A percentile compares a stretch with the other conserved stretches of the same genome.
Conservation (phyloP, 1,140 invertebrate genomes). For the Zaprionus camerounensis region DNA sequence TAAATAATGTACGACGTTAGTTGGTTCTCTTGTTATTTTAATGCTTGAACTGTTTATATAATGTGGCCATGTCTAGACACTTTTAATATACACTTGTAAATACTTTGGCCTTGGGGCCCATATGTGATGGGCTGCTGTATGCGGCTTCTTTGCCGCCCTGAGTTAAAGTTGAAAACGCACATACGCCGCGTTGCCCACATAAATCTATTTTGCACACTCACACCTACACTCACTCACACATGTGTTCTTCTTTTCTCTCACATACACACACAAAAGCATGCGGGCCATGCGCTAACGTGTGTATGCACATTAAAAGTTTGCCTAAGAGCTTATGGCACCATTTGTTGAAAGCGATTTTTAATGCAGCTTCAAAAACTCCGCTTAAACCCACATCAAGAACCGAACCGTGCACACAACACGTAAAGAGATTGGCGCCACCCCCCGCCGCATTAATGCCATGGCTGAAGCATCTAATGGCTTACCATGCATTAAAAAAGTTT, state of each 20-base stretch:
- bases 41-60: slow-evolving; percentile 55
- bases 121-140: slow-evolving; percentile 19
- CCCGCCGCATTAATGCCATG: slow-evolving; percentile 34
- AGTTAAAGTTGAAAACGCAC: slow-evolving; percentile 73
- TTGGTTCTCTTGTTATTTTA: slow-evolving; percentile 44
- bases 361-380: slow-evolving; percentile 68
- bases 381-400: not conserved
- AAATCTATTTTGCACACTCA: slow-evolving; percentile 56
- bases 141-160: slow-evolving; percentile 22
- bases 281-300: slow-evolving; percentile 29
- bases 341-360: slow-evolving; percentile 82
- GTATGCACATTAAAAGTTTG: slow-evolving; percentile 75
- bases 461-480: slow-evolving; percentile 70
- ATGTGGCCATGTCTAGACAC: slow-evolving; percentile 70
- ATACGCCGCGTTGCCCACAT: slow-evolving; percentile 65
- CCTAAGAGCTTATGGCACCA: slow-evolving; percentile 78
- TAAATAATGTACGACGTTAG: slow-evolving; percentile 25
- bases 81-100: slow-evolving; percentile 71
- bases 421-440: slow-evolving; percentile 10
- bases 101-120: slow-evolving; percentile 35
- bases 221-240: not conserved
- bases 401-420: slow-evolving; percentile 1
- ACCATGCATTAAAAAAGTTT: slow-evolving; percentile 54
- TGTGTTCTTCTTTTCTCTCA: slow-evolving; percentile 1
- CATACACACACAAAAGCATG: slow-evolving; percentile 1